Percentiles rank a stretch among this genome's conserved stretches.
Conservation (phyloP, 2,113 vertebrate genomes). For the Daubentonia madagascariensis region DNA sequence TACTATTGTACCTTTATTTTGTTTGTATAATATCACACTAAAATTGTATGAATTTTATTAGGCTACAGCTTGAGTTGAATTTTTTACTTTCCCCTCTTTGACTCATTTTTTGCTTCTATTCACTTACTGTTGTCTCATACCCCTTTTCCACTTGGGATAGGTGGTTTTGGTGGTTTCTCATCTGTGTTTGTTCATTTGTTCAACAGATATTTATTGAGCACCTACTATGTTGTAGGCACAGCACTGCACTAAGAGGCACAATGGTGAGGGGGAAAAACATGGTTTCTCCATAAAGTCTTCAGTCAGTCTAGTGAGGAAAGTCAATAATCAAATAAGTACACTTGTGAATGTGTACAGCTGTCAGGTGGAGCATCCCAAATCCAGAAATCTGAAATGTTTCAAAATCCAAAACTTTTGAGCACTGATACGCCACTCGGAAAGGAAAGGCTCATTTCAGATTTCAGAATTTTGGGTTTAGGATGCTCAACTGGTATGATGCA, state of each 20-base stretch:
- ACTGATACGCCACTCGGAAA: neutral
- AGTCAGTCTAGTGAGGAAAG: neutral
- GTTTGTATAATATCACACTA: neutral
- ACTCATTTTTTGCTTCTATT: neutral
- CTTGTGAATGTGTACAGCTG: neutral
- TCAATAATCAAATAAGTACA: neutral
- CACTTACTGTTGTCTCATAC: neutral
- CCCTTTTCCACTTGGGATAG: neutral
- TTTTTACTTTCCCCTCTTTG: neutral
- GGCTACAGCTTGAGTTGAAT: neutral
- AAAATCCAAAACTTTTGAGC: neutral
- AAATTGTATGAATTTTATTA: slow-evolving; percentile 27
- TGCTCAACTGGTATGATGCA: neutral
- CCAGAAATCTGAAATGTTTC: neutral
- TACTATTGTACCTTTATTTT: neutral
- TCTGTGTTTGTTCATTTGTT: neutral
- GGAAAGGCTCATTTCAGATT: neutral
- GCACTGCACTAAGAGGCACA: neutral
- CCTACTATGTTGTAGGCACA: neutral
- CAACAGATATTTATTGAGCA: neutral
- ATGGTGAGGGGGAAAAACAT: neutral
- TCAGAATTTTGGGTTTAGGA: neutral
- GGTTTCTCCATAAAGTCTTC: neutral
- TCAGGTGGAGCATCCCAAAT: neutral
- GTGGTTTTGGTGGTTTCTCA: neutral